These are phyloP conservation scores for Ceramica pisi DNA, from an alignment of 2,888 invertebrate species.

Conservation along the genomic window DNA sequence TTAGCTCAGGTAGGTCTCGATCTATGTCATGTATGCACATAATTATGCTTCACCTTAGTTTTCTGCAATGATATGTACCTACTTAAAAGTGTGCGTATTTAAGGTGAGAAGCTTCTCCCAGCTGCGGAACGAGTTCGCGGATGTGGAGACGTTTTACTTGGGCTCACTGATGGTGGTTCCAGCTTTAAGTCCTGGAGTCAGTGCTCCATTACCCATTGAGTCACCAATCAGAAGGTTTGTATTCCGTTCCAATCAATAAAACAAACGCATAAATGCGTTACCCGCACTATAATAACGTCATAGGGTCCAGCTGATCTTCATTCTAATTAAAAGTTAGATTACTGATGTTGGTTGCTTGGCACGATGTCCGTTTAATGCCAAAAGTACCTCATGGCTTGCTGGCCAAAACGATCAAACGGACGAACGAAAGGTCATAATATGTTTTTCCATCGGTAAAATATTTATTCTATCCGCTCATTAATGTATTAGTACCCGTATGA, in stretches of 20 bases:
- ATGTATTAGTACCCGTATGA: not conserved
- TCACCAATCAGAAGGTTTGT: conserved; percentile 85
- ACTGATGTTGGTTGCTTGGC: not conserved
- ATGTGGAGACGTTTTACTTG: conserved; percentile 97
- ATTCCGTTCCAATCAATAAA: not conserved
- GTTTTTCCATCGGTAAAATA: not conserved
- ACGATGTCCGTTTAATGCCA: too few relatives aligned
- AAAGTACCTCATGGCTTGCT: not conserved
- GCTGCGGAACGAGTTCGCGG: conserved; percentile 97
- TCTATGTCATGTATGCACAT: not conserved
- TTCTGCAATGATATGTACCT: not conserved
- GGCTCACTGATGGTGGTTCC: conserved; percentile 88
- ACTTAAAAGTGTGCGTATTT: conserved; percentile 12
- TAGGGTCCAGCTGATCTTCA: too few relatives aligned
- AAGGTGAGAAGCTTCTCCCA: conserved; percentile 98
- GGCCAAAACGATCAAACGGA: not conserved
- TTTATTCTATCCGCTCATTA: not conserved
- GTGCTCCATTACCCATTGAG: conserved; percentile 85
- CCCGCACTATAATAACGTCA: too few relatives aligned
- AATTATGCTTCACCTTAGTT: not conserved
- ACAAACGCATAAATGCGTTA: too few relatives aligned
- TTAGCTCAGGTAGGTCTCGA: not conserved
- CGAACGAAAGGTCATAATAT: not conserved
- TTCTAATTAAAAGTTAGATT: not conserved
- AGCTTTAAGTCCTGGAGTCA: conserved; percentile 84